Conservation (phyloP, 2,888 invertebrate species). For the Petrolisthes manimaculis region DNA sequence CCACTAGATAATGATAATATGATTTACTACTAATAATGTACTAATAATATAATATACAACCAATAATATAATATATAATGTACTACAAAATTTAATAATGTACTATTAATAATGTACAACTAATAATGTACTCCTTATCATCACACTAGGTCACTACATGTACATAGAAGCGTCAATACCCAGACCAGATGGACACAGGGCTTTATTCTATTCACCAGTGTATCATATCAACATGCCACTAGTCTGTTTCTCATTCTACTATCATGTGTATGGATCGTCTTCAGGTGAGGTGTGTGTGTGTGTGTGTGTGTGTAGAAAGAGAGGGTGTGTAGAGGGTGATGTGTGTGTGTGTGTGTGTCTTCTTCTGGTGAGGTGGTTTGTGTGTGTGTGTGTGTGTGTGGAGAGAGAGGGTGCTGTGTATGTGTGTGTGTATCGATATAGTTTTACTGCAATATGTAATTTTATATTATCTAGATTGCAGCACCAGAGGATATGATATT, state of each 20-base stretch:
- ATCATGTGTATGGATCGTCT: slow-evolving; percentile 79
- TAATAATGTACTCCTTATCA: no score
- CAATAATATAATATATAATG: no score
- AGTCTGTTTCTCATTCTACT: slow-evolving; percentile 80
- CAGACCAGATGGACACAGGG: slow-evolving; percentile 76
- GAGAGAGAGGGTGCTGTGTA: no score
- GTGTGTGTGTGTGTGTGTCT: background rate
- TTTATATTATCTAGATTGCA: background rate
- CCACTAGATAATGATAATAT: no score
- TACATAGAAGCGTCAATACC: slow-evolving; percentile 82
- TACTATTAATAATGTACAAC: no score
- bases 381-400: no score
- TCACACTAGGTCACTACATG: slow-evolving; percentile 80
- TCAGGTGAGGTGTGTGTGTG: slow-evolving; percentile 28
- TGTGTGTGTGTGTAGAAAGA: background rate
- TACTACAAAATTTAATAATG: no score
- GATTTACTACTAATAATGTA: no score
- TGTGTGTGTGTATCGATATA: no score
- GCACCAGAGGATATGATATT: no score
- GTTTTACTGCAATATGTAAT: no score
- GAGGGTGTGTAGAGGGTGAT: background rate
- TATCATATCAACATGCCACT: slow-evolving; percentile 71
- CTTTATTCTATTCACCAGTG: slow-evolving; percentile 81
- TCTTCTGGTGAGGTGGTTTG: background rate
- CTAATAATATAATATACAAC: no score